Percentiles rank a stretch among this genome's conserved stretches.
Evolutionary conservation across 2,888 invertebrate genomes (phyloP).

Genomic region (Xylophagus ater): DNA sequence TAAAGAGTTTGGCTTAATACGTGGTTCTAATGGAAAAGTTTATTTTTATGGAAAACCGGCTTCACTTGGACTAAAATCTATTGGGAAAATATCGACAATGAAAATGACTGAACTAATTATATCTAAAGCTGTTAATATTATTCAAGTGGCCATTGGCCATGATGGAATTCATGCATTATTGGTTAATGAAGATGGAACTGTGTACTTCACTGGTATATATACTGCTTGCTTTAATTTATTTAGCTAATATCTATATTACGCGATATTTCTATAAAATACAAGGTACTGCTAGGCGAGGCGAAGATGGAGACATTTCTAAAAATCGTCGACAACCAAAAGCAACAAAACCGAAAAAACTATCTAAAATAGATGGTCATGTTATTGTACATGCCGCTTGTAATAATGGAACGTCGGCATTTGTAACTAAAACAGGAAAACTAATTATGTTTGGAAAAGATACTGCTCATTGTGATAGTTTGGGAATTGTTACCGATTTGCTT

Average conservation of each 20-base stretch:
- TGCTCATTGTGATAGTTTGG: conserved; percentile 64
- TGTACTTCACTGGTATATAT: conserved; percentile 56
- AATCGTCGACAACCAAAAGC: conserved; percentile 79
- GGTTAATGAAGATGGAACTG: conserved; percentile 85
- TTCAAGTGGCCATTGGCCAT: conserved; percentile 79
- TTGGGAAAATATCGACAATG: conserved; percentile 35
- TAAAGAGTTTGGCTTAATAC: conserved; percentile 80
- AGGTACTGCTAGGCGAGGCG: conserved; percentile 82
- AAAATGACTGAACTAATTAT: conserved; percentile 46
- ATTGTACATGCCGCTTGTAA: conserved; percentile 82
- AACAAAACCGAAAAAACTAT: conserved; percentile 84
- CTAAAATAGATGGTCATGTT: conserved; percentile 75
- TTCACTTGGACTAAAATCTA: conserved; percentile 68
- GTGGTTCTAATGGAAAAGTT: conserved; percentile 78
- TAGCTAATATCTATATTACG: too few species aligned
- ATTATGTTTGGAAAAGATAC: conserved; percentile 93
- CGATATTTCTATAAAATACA: too few species aligned
- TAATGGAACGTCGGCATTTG: conserved; percentile 86
- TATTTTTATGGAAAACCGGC: conserved; percentile 80
- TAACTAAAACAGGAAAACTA: conserved; percentile 80
- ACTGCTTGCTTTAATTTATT: too few species aligned
- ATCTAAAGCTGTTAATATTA: conserved; percentile 60
- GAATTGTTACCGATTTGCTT: conserved; percentile 63
- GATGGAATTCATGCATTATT: conserved; percentile 87
- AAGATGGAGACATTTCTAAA: conserved; percentile 79